Conservation (phyloP, 2,797 vertebrate species). For the Hydrocynus forskahlii region DNA sequence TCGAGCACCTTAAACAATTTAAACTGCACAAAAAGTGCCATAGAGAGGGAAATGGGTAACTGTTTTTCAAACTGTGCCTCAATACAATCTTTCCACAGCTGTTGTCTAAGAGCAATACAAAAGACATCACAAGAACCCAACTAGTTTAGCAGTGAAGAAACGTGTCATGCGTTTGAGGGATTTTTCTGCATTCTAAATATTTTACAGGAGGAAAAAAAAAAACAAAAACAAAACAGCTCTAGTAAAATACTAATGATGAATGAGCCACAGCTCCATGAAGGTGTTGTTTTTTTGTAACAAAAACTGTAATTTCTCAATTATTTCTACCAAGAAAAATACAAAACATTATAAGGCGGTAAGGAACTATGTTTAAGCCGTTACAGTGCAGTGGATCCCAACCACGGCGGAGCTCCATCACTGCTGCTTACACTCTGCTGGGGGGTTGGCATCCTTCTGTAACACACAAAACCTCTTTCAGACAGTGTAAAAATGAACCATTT, state of each 20-base stretch:
- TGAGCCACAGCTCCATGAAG: conserved; percentile 82
- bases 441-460: conserved; percentile 94
- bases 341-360: conserved; percentile 99
- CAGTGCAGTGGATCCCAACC: conserved; percentile 95
- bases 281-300: conserved; percentile 84
- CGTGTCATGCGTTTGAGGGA: conserved; percentile 83
- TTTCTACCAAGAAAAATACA: conserved; percentile 98
- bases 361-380: conserved; percentile 94
- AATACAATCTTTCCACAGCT: conserved; percentile 83
- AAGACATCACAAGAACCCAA: conserved; percentile 93
- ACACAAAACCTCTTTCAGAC: neutral
- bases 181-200: conserved; percentile 74
- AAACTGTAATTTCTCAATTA: conserved; percentile 84
- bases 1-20: neutral
- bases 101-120: conserved; percentile 90
- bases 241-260: conserved; percentile 88
- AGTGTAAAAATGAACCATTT: neutral
- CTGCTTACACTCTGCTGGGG: conserved; percentile 97
- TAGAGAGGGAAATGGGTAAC: neutral
- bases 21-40: neutral
- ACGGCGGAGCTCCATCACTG: conserved; percentile 89
- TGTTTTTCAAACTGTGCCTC: conserved; percentile 1
- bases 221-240: conserved; percentile 73
- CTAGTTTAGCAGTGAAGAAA: conserved; percentile 90
- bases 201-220: conserved; percentile 75